A percentile compares a stretch with the other conserved stretches of the same genome.
Conservation (phyloP, 2,797 vertebrate genomes). For the Moxostoma hubbsi region DNA sequence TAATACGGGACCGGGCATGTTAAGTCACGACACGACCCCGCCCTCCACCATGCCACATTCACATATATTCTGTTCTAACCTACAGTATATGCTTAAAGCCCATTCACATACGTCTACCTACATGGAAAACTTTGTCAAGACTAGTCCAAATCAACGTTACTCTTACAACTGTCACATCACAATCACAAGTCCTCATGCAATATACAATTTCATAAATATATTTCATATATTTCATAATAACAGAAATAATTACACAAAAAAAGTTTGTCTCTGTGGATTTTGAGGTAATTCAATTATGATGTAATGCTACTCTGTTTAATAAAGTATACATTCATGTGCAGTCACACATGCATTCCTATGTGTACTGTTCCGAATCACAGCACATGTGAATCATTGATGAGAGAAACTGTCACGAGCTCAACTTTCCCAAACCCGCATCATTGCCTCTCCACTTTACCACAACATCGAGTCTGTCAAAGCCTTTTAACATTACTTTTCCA, state of each 20-base stretch:
- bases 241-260: background rate
- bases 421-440: constrained; percentile 41
- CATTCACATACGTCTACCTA: no score
- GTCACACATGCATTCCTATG: constrained; percentile 71
- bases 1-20: no score
- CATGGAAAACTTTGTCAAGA: no score
- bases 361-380: constrained; percentile 27
- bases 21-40: no score
- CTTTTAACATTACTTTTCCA: constrained; percentile 55
- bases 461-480: constrained; percentile 51
- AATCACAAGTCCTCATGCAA: no score
- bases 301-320: constrained; percentile 17
- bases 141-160: no score
- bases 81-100: no score
- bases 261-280: background rate
- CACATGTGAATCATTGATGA: constrained; percentile 60
- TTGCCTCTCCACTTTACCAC: constrained; percentile 42
- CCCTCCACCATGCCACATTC: no score
- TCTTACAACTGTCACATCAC: no score
- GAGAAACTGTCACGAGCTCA: constrained; percentile 53
- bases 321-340: constrained; percentile 27
- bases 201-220: no score
- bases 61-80: no score
- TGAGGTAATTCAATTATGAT: background rate
- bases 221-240: no score